These are phyloP conservation scores for Cacatua alba DNA, from an alignment of 2,113 vertebrate genomes.

Conservation along the genomic window DNA sequence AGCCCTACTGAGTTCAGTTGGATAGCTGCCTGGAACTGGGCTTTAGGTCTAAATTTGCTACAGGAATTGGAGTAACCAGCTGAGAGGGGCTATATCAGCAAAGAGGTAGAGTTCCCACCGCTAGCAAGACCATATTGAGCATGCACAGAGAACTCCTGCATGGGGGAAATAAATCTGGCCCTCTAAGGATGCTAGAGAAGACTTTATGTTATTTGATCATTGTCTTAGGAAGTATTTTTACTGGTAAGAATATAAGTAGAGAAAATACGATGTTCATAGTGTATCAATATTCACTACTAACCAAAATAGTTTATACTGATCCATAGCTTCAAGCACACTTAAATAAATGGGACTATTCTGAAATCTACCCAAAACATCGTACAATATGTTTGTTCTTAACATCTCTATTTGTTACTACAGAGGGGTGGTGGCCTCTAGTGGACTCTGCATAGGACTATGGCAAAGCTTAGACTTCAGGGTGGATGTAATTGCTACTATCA, in stretches of 20 bases:
- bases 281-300: background rate
- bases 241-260: background rate
- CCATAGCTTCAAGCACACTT: background rate
- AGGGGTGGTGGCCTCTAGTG: background rate
- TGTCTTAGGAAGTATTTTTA: background rate
- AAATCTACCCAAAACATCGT: background rate
- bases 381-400: background rate
- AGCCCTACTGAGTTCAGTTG: background rate
- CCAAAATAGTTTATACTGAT: background rate
- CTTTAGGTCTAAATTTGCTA: background rate
- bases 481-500: background rate
- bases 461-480: background rate
- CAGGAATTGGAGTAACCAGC: background rate
- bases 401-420: background rate
- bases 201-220: background rate
- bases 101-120: background rate
- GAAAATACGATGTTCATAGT: background rate
- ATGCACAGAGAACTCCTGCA: background rate
- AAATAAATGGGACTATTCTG: background rate
- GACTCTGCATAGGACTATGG: background rate
- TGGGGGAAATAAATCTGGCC: background rate
- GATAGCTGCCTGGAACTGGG: background rate
- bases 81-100: background rate
- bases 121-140: background rate
- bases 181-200: background rate